Base-by-base conservation (phyloP, 1,140 invertebrate species). In the Gryllus bimaculatus region DNA sequence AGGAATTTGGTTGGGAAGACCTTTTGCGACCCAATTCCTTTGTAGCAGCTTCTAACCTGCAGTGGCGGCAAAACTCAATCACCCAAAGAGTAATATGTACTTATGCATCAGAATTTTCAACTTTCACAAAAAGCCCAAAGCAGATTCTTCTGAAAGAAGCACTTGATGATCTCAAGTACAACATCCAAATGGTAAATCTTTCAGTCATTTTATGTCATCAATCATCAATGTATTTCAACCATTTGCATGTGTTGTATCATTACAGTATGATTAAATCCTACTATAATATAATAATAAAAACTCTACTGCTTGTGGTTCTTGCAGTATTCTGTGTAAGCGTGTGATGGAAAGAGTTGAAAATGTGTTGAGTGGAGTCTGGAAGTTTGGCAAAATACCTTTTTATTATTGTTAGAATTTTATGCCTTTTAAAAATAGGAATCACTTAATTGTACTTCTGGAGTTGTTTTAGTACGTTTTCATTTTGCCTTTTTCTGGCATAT, bases 1-100 rank as follows among this genome's bases (percentile, higher is more conserved):
- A 93, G 73, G 88, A 90, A 81, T 91, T 93, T 82, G 89, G 90
- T 3, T 90, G 88, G 78, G 84, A 90, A 78, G 90, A 90, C 80
- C 86, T 89, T 73, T 81, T 92, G 18, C 86, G 88, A 20, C 84
- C 85, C 8, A 90, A 90, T 4, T 86, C 89, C 79, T 80, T 89
- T n/a, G 80, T 93, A 0, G 86, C 88, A 4, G 89, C 89, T 80
- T 85, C 85, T 8, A 93, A 93, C 88, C 87, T 93, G 73, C 90
- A 91, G 82, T 88, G 86, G 86, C 83, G 87, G 75, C 81, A 81
- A 48, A 77, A 80, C 73, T 77, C 81, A 73, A 21, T 73, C 18
- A 79, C 78, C 6, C 77, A 80, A 76, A 83, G 82, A 76, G 82
- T 88, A 49, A 85, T 87, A 10, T 82, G 84, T 6, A 84, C 84